phyloP scores from a whole-genome alignment of 2,888 invertebrate species.

The Palloptera scutellata region DNA sequence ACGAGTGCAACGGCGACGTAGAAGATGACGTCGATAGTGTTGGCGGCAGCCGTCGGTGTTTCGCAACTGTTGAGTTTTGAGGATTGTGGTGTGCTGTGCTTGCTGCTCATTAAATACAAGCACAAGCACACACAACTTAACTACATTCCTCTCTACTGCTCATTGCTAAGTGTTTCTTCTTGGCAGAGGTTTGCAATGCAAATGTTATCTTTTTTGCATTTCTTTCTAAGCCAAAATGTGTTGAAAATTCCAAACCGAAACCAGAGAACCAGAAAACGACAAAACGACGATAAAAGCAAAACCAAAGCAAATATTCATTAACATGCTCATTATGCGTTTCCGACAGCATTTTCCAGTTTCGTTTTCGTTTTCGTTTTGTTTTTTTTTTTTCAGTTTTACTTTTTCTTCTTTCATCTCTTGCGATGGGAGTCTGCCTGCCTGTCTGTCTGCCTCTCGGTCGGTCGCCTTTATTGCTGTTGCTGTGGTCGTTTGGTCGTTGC shows the following conservation, averaged over 20 bases:
- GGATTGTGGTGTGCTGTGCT: too few species aligned
- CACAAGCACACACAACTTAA: too few species aligned
- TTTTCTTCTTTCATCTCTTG: not conserved
- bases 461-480: not conserved
- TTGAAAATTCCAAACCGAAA: not conserved
- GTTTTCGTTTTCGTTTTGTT: not conserved
- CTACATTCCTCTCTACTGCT: too few species aligned
- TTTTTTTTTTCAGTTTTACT: not conserved
- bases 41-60: too few species aligned
- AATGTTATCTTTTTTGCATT: not conserved
- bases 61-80: too few species aligned
- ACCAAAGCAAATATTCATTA: constrained; percentile 10
- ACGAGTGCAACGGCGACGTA: too few species aligned
- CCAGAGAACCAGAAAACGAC: not conserved
- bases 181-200: not conserved
- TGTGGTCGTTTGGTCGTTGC: not conserved
- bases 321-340: constrained; percentile 9
- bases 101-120: too few species aligned
- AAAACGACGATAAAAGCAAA: not conserved
- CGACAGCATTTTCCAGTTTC: not conserved
- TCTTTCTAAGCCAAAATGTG: not conserved
- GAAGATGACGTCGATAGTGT: too few species aligned
- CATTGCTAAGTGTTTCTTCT: not conserved
- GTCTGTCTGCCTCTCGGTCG: too few species aligned
- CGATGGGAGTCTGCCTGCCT: not conserved